Percentiles rank a stretch among this genome's conserved stretches.
Evolutionary conservation across 2,888 invertebrate species (phyloP).

Genomic region (Protonemura montana): DNA sequence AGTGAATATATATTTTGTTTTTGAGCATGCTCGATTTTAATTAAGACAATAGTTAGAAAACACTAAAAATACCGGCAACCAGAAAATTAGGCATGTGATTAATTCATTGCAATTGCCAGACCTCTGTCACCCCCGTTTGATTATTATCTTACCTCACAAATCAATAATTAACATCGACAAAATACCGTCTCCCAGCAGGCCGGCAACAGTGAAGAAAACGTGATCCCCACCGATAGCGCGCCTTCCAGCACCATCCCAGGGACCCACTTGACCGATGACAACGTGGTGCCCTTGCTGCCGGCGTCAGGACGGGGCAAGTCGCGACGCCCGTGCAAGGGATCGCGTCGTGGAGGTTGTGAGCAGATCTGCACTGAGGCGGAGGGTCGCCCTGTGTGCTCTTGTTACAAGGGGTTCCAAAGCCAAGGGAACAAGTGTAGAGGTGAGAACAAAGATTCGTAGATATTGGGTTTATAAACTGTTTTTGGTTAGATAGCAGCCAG

Average conservation of each 20-base stretch:
- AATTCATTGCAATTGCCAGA: too few relatives aligned
- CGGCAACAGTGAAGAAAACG: not conserved
- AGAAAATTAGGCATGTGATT: too few relatives aligned
- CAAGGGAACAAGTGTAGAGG: conserved; percentile 42
- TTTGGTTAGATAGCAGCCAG: too few relatives aligned
- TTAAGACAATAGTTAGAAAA: too few relatives aligned
- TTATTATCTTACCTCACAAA: too few relatives aligned
- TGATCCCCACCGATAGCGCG: not conserved
- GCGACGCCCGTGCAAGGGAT: not conserved
- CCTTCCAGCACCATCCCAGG: not conserved
- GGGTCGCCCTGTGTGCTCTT: conserved; percentile 42
- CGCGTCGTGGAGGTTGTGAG: conserved; percentile 40
- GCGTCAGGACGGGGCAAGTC: not conserved
- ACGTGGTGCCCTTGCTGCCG: conserved; percentile 1
- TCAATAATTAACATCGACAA: too few relatives aligned
- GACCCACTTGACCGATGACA: not conserved
- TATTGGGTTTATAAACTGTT: too few relatives aligned
- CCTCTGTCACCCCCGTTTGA: too few relatives aligned
- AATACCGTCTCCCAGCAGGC: not conserved
- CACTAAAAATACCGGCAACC: too few relatives aligned
- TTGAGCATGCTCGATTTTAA: too few relatives aligned
- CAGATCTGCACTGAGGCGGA: conserved; percentile 44
- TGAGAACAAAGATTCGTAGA: conserved; percentile 16
- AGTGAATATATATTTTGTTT: too few relatives aligned
- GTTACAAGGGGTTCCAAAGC: conserved; percentile 45